Base-by-base conservation (phyloP, 2,797 vertebrate genomes). In the Taeniopygia guttata region DNA sequence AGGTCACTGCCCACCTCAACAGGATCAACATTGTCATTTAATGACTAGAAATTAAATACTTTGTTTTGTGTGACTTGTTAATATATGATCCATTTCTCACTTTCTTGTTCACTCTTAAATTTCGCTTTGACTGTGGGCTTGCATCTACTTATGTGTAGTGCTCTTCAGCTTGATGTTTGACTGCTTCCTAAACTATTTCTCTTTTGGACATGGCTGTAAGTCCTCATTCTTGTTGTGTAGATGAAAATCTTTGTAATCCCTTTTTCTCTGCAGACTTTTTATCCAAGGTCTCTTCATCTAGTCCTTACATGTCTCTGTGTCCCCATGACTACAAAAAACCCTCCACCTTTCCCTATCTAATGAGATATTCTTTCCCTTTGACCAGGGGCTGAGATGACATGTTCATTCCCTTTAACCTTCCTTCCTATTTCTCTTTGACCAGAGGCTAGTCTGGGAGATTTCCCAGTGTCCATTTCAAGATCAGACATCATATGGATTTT, bases 401-500 rank as follows among this genome's bases (percentile, higher is more conserved):
- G 19, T 36, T 67, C 42, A 63, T 64, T 78, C 27, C 13, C 9
- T 79, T 40, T 58, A 23, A 34, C 40, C 16, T 78, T 40, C 43
- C 56, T 93, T 80, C 55, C 22, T 27, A 60, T 58, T 52, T 58
- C 15, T 27, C 40, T 66, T 60, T 67, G 34, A n/a, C 52, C 27
- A 60, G 11, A 18, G 22, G 10, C 26, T 59, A 68, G 32, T 40
- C 66, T 62, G 32, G 25, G 29, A 70, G 18, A 72, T 66, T 34
- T 79, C 16, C 19, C 25, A 19, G 23, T 79, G 62, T 72, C 38
- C 1, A 1, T 75, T 82, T 48, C 40, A 69, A 60, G 26, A 72
- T 81, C 42, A 72, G 55, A 68, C 10, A 11, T 72, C 0, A 0
- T 34, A 49, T 0, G 0, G 21, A 16, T 72, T 38, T 82, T 70